phyloP scores from a whole-genome alignment of 2,888 invertebrate genomes.

The Pimpla rufipes region DNA sequence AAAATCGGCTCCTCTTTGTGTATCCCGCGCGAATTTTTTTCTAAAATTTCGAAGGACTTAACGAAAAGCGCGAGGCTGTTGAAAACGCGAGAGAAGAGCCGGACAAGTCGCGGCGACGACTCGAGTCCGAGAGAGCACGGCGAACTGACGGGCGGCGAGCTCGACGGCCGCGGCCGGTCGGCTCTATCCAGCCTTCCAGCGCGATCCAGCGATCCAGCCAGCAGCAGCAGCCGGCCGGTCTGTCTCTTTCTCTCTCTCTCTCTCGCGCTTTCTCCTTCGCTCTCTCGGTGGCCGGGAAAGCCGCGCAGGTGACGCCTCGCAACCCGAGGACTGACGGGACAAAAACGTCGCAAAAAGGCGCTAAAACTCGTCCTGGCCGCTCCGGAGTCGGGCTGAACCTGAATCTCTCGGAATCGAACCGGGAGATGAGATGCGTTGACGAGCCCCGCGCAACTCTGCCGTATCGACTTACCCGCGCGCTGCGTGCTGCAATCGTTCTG shows the following conservation, averaged over 20 bases:
- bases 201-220: conserved; percentile 33
- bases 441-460: conserved; percentile 27
- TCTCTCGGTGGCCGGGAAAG: conserved; percentile 57
- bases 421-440: conserved; percentile 30
- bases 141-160: conserved; percentile 70
- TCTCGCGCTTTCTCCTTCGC: conserved; percentile 2
- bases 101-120: conserved; percentile 68
- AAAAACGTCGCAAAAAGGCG: conserved; percentile 64
- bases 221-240: conserved; percentile 62
- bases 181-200: conserved; percentile 64
- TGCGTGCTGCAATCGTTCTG: no score
- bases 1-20: no score
- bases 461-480: conserved; percentile 52
- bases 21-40: background rate
- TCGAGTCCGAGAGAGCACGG: conserved; percentile 73
- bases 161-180: conserved; percentile 66
- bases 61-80: no score
- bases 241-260: conserved; percentile 19
- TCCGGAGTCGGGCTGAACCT: conserved; percentile 58
- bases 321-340: conserved; percentile 66
- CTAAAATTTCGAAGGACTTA: background rate
- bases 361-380: conserved; percentile 69
- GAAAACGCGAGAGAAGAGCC: conserved; percentile 46
- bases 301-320: conserved; percentile 72
- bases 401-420: conserved; percentile 62